A percentile compares a stretch with the other conserved stretches of the same genome.
phyloP scores from a whole-genome alignment of 2,113 vertebrate species.

The Ascaphus truei region DNA sequence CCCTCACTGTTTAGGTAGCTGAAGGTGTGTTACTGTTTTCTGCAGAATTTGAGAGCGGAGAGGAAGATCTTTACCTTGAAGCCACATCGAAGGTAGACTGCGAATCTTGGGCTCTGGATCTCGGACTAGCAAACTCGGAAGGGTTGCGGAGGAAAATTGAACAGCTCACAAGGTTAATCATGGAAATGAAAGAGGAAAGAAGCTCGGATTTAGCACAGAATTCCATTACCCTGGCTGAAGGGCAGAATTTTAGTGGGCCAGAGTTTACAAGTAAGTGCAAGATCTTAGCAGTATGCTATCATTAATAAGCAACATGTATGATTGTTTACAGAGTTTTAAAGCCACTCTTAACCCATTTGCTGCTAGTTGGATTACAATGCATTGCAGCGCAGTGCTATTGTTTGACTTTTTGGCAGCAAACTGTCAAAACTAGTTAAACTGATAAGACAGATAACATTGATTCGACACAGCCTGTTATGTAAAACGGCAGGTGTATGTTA shows the following conservation, averaged over 20 bases:
- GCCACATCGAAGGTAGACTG: conserved; percentile 35
- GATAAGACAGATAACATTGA: too few species aligned
- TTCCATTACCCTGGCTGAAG: conserved; percentile 55
- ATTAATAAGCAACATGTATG: not conserved
- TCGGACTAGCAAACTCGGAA: conserved; percentile 38
- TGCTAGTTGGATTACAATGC: too few species aligned
- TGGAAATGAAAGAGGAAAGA: conserved; percentile 72
- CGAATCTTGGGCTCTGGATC: conserved; percentile 40
- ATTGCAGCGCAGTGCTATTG: too few species aligned
- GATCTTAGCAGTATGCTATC: rapidly evolving
- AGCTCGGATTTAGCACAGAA: conserved; percentile 57
- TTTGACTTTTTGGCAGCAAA: too few species aligned
- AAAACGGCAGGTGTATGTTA: too few species aligned
- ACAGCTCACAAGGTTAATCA: conserved; percentile 48
- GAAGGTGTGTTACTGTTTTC: conserved; percentile 43
- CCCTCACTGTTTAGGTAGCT: conserved; percentile 37
- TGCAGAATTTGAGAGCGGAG: conserved; percentile 55
- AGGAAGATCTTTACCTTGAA: conserved; percentile 44
- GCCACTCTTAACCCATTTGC: not conserved
- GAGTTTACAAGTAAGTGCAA: conserved; percentile 63
- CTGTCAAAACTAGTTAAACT: too few species aligned
- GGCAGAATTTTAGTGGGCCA: conserved; percentile 44
- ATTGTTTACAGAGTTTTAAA: too few species aligned
- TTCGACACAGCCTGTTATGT: too few species aligned
- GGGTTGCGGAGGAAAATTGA: conserved; percentile 40